phyloP scores from a whole-genome alignment of 2,888 invertebrate genomes.

The Euphydryas editha region DNA sequence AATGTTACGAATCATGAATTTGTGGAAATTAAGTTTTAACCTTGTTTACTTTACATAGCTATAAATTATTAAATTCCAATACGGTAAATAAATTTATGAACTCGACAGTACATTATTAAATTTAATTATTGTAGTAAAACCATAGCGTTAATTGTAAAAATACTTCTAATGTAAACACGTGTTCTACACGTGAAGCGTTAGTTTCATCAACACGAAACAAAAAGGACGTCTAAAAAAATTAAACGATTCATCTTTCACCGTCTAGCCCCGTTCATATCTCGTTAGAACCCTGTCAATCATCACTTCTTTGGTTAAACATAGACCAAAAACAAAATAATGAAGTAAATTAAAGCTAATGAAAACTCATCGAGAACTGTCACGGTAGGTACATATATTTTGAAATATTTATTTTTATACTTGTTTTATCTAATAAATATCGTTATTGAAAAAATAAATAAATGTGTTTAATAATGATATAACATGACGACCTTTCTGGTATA shows the following conservation, averaged over 20 bases:
- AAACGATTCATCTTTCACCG: conserved; percentile 25
- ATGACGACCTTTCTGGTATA: no score
- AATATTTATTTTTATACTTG: conserved; percentile 2
- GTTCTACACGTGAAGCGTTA: neutral
- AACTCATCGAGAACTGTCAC: neutral
- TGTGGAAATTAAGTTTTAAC: no score
- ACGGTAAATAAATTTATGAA: no score
- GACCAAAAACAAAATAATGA: conserved; percentile 45
- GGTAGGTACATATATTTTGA: conserved; percentile 4
- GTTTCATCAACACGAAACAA: conserved; percentile 2
- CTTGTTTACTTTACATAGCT: no score
- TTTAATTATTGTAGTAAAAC: neutral
- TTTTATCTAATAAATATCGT: neutral
- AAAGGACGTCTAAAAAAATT: conserved; percentile 19
- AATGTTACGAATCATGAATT: no score
- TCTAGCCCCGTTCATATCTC: conserved; percentile 21
- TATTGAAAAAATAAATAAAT: neutral
- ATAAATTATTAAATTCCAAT: no score
- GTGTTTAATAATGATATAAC: no score
- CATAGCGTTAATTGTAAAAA: neutral
- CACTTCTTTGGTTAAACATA: conserved; percentile 63
- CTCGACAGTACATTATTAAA: no score
- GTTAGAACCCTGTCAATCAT: conserved; percentile 58
- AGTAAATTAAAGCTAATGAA: conserved; percentile 8
- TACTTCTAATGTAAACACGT: neutral